Base-by-base conservation (phyloP, 2,888 invertebrate species). In the Tenthredo amoena region DNA sequence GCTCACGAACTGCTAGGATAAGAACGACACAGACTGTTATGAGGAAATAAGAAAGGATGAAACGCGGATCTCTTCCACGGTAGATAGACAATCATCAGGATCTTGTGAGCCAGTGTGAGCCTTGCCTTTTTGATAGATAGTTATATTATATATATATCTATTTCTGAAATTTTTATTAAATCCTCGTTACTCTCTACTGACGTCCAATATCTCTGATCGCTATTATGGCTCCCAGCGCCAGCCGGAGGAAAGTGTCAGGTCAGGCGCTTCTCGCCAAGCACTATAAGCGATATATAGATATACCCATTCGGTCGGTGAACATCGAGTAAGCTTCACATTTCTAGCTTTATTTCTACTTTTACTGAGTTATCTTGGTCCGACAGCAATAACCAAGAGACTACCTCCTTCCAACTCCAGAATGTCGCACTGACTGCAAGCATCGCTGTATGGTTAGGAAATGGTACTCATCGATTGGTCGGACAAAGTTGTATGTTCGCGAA, bases 171-270 rank as follows among this genome's bases (percentile, higher is more conserved):
- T 81, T 81, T 81, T 81, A 62, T 81, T 62, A 81, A 81, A 81
- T 81, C 21, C 62, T 81, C 81, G 81, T 81, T 81, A 81, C 81
- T 58, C 58, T 81, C 12, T 40, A 81, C 81, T 37, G 81, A 81
- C 81, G 62, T 81, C 81, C 58, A 81, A 81, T 81, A 81, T 62
- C 62, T 83, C 83, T 47, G 83, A 83, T 83, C 83, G 83, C 7
- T 83, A 83, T 83, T 68, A 37, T 34, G 83, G 31, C 65, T 43
- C 71, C 68, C 68, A 40, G 15, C 65, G 68, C 68, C 71, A 62
- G 68, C 83, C 68, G 68, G 43, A 68, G 68, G 34, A 68, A 83
- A 83, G 40, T 71, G 83, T 83, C 31, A 43, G 71, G 47, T 83
- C 83, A 47, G 68, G n/a, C 62, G 62, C 21, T 58, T n/a, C 83